phyloP scores from a whole-genome alignment of 23 tunicate species.

The Pegea sp. region DNA sequence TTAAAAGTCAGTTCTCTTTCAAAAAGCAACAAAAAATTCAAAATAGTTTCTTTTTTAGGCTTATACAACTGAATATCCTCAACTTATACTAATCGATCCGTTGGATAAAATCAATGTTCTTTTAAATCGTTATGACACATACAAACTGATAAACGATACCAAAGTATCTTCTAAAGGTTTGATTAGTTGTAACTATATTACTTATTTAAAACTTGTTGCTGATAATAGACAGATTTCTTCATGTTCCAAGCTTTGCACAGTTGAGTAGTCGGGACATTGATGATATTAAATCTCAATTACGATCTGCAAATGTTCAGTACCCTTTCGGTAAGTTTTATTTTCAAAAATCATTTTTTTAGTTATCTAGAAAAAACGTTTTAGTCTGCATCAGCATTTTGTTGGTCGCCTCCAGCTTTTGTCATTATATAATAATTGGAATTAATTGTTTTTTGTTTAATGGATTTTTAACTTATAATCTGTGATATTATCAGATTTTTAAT shows the following conservation, averaged over 20 bases:
- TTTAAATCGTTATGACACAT: constrained; percentile 55
- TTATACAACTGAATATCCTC: constrained; percentile 26
- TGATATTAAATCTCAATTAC: constrained; percentile 24
- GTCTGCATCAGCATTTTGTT: too few species aligned
- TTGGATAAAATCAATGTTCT: constrained; percentile 37
- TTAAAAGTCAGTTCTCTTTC: constrained; percentile 33
- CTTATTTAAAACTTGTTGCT: not conserved
- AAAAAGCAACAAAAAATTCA: too few species aligned
- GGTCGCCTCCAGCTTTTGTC: too few species aligned
- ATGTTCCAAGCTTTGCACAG: constrained; percentile 45
- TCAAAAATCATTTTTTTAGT: not conserved
- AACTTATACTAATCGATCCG: too few species aligned
- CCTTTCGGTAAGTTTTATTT: constrained; percentile 21
- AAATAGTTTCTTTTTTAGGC: constrained; percentile 18
- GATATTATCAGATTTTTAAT: not conserved
- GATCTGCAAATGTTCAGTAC: constrained; percentile 25
- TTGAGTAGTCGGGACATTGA: constrained; percentile 13
- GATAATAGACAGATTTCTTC: constrained; percentile 26
- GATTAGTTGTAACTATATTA: too few species aligned
- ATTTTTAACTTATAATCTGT: not conserved
- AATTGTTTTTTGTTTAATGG: too few species aligned
- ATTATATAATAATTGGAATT: too few species aligned
- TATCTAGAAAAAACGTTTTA: too few species aligned
- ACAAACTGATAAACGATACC: constrained; percentile 22
- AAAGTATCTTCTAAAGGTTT: constrained; percentile 31